These are phyloP conservation scores for Rhyacophila brunnea DNA, from an alignment of 1,140 invertebrate genomes.

Conservation along the genomic window DNA sequence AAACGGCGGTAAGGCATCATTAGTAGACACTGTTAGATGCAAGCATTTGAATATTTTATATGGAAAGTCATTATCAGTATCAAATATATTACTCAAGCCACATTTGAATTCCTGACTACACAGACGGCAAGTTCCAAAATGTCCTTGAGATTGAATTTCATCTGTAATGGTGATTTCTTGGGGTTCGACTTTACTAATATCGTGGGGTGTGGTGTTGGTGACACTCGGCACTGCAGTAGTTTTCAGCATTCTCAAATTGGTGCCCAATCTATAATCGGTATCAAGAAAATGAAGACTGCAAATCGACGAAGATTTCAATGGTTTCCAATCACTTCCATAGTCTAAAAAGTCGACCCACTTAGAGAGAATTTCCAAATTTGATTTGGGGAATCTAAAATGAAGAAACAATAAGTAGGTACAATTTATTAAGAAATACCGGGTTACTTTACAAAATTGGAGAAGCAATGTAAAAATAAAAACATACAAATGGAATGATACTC, in stretches of 20 bases:
- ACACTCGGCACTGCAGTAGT: constrained; percentile 10
- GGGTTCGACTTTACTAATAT: too few relatives aligned
- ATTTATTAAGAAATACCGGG: too few relatives aligned
- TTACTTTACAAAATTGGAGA: background rate
- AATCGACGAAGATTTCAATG: constrained; percentile 9
- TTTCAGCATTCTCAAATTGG: constrained; percentile 10
- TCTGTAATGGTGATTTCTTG: too few relatives aligned
- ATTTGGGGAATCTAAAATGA: constrained; percentile 14
- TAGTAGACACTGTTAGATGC: background rate
- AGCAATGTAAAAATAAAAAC: background rate
- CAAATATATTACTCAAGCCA: constrained; percentile 4
- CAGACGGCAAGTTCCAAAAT: constrained; percentile 7
- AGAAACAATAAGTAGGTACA: too few relatives aligned
- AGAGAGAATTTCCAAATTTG: background rate
- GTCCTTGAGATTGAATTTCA: too few relatives aligned
- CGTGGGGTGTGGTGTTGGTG: background rate
- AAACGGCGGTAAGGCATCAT: constrained; percentile 5
- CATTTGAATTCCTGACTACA: constrained; percentile 12
- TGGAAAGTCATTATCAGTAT: background rate
- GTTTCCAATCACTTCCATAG: constrained; percentile 23
- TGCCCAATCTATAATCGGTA: constrained; percentile 8
- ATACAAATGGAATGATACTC: constrained; percentile 19
- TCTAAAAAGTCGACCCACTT: constrained; percentile 17
- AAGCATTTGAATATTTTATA: constrained; percentile 6
- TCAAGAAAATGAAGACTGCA: constrained; percentile 17